Conservation (phyloP, 2,888 invertebrate genomes). For the Girardia tigrina region DNA sequence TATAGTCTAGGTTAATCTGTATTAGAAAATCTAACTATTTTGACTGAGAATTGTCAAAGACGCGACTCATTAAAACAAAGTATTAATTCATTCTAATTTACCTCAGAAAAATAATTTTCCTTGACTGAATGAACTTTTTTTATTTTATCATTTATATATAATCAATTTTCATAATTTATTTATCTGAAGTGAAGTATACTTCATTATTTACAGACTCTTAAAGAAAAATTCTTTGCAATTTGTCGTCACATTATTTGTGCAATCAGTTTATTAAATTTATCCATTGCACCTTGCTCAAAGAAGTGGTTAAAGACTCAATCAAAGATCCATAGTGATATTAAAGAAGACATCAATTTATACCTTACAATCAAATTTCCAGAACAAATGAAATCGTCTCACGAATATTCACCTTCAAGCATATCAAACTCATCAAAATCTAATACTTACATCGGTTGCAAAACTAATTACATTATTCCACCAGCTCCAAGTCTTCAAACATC, state of each 20-base stretch:
- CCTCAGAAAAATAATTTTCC: no score
- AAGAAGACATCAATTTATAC: neutral
- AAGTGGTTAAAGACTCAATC: neutral
- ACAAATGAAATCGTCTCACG: neutral
- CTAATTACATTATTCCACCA: neutral
- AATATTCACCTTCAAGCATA: neutral
- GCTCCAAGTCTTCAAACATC: slow-evolving; percentile 11
- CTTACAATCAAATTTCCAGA: slow-evolving; percentile 8
- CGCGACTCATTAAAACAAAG: no score
- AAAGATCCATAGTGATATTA: neutral
- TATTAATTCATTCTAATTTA: no score
- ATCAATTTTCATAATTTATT: no score
- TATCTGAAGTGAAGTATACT: no score
- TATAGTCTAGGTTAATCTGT: no score
- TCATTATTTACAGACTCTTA: neutral
- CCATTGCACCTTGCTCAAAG: slow-evolving; percentile 12
- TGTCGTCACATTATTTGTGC: slow-evolving; percentile 16
- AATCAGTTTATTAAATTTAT: slow-evolving; percentile 1
- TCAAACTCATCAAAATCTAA: neutral
- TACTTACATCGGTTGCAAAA: neutral
- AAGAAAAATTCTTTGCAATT: slow-evolving; percentile 6
- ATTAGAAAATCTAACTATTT: no score
- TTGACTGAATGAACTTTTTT: no score
- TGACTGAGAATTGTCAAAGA: no score
- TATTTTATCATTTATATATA: no score